These are phyloP conservation scores for Lophochroa leadbeateri DNA, from an alignment of 2,113 vertebrate genomes.

Conservation along the genomic window DNA sequence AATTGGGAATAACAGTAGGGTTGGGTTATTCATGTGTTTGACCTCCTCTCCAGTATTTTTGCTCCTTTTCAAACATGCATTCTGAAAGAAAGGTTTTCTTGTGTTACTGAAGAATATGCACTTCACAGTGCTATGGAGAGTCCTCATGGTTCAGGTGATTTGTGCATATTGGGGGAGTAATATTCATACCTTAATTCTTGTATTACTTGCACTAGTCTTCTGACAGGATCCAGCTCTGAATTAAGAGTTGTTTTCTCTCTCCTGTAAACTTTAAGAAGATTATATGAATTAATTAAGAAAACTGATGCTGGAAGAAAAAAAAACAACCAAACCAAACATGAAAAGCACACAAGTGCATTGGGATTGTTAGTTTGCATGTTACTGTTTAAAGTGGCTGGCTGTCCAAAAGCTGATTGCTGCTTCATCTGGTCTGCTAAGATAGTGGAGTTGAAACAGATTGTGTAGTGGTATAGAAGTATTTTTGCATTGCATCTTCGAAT, in stretches of 20 bases:
- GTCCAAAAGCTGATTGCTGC: slow-evolving; percentile 62
- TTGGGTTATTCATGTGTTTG: background rate
- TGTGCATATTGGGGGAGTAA: background rate
- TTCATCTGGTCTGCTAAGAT: slow-evolving; percentile 67
- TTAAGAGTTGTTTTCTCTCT: background rate
- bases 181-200: background rate
- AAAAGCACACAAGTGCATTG: slow-evolving; percentile 14
- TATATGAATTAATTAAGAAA: slow-evolving; percentile 7
- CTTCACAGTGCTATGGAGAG: background rate
- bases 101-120: background rate
- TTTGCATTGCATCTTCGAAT: slow-evolving; percentile 60
- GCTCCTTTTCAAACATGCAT: background rate
- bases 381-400: slow-evolving; percentile 51
- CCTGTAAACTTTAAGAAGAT: background rate
- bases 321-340: background rate
- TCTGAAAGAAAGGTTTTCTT: background rate
- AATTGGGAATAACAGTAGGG: background rate
- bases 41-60: background rate
- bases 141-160: background rate
- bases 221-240: background rate
- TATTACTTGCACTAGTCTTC: background rate
- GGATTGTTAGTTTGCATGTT: slow-evolving; percentile 45
- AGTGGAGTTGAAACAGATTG: slow-evolving; percentile 63
- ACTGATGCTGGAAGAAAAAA: background rate
- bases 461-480: slow-evolving; percentile 37